Base-by-base conservation (phyloP, 1,140 invertebrate species). In the Samia ricini region DNA sequence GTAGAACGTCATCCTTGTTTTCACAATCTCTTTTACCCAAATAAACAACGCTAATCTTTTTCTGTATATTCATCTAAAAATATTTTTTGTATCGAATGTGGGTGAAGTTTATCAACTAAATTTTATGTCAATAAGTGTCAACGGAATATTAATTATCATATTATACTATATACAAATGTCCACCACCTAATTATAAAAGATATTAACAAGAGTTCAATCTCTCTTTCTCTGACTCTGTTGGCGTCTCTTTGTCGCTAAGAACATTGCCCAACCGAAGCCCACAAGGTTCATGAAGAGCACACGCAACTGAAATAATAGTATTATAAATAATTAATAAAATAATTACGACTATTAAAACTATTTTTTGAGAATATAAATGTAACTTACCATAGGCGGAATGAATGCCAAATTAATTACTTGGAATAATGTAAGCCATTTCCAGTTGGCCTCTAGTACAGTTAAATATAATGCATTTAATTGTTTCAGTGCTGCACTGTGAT, bases 251-350 rank as follows among this genome's bases (percentile, higher is more conserved):
- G 77, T 91, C 8, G 94, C 93, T 23, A 95, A 69, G 72, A 94
- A 95, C 74, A 95, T 92, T 3, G 92, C 91, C 94, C 94, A 95
- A 52, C 93, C 90, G 66, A 95, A 94, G 55, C 93, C 93, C 62
- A 95, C 92, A 7, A 95, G 68, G 79, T 94, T 95, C 71, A 92
- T 91, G 49, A 93, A 91, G 2, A 95, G 88, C 7, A 95, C 93
- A 69, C 94, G 83, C 20, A 95, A 82, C 94, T 95, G 83, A 68
- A 93, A 93, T 22, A 70, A 73, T 64, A 77, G 64, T 64, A 33
- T 36, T 21, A 58, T 15, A 59, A 50, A 64, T 33, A 8, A 19
- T 29, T 15, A 19, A 56, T 58, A 56, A 33, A 48, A 26, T 56
- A 22, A 12, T 49, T 24, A 29, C n/a, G 42, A 51, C 42, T 55